These are phyloP conservation scores for Eristalis intricaria DNA, from an alignment of 2,888 invertebrate genomes.

Conservation along the genomic window DNA sequence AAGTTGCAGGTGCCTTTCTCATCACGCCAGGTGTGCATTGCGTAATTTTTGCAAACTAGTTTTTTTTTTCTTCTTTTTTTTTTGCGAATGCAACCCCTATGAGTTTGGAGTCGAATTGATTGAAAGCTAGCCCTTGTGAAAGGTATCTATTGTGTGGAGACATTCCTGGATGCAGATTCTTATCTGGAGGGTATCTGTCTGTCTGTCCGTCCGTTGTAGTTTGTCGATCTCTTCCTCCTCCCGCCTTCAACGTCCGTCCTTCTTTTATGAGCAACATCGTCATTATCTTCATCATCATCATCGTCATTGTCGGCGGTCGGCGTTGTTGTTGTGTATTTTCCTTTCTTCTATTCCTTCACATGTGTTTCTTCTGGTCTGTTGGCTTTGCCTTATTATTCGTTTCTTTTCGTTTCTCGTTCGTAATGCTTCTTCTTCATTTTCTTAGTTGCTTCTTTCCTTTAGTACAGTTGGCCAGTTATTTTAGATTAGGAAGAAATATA, in stretches of 20 bases:
- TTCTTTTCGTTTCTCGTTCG: constrained; percentile 55
- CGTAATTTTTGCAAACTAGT: constrained; percentile 45
- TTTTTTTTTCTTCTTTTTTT: constrained; percentile 25
- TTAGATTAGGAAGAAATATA: constrained; percentile 64
- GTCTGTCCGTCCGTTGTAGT: constrained; percentile 18
- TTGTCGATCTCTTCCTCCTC: constrained; percentile 36
- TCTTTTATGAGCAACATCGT: constrained; percentile 20
- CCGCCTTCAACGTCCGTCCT: constrained; percentile 6
- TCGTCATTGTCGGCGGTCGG: constrained; percentile 29
- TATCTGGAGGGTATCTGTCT: not conserved
- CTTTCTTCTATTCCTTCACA: constrained; percentile 39
- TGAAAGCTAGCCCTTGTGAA: not conserved
- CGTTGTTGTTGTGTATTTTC: constrained; percentile 26
- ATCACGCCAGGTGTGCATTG: constrained; percentile 24
- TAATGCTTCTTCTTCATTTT: constrained; percentile 56
- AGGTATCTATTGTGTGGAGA: not conserved
- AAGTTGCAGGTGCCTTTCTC: constrained; percentile 3
- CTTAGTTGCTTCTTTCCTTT: constrained; percentile 59
- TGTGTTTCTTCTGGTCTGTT: constrained; percentile 27
- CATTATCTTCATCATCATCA: constrained; percentile 33
- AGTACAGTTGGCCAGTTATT: constrained; percentile 71
- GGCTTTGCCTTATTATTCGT: constrained; percentile 50
- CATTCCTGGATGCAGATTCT: not conserved
- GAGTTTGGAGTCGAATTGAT: not conserved
- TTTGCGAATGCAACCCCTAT: constrained; percentile 33